Percentiles rank a stretch among this genome's conserved stretches.
Conservation (phyloP, 2,888 invertebrate species). For the Glyphotaelius pellucidus region DNA sequence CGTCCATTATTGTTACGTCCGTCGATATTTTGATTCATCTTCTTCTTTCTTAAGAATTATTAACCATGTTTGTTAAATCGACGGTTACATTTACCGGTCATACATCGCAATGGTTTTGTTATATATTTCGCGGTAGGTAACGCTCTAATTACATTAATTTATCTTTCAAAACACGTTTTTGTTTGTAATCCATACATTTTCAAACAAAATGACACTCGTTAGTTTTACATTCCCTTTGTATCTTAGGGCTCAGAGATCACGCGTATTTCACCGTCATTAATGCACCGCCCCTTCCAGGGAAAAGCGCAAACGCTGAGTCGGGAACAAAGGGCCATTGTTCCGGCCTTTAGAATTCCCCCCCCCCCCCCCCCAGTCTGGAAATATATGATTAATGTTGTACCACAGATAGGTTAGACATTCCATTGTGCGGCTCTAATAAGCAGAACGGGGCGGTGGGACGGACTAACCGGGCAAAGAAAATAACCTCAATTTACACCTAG, state of each 20-base stretch:
- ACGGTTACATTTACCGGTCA: neutral
- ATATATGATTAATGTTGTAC: conserved; percentile 46
- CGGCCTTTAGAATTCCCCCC: conserved; percentile 25
- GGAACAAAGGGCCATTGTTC: conserved; percentile 40
- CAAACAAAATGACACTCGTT: neutral
- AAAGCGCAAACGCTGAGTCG: conserved; percentile 20
- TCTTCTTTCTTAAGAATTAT: neutral
- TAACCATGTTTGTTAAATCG: neutral
- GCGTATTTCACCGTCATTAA: conserved; percentile 38
- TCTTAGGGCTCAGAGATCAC: conserved; percentile 4
- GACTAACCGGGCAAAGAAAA: neutral
- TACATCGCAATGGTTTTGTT: neutral
- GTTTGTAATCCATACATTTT: neutral
- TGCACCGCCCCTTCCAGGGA: conserved; percentile 41
- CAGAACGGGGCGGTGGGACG: neutral
- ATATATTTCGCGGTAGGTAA: neutral
- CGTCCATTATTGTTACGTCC: too few species aligned
- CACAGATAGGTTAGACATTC: conserved; percentile 40
- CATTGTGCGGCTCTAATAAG: conserved; percentile 37
- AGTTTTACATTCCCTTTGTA: neutral
- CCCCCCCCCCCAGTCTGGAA: conserved; percentile 25
- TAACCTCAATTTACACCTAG: neutral
- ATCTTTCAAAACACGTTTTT: neutral
- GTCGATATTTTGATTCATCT: neutral
- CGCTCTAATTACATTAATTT: neutral